These are phyloP conservation scores for Acanthosepion lycidas DNA, from an alignment of 2,888 invertebrate genomes.

Conservation along the genomic window DNA sequence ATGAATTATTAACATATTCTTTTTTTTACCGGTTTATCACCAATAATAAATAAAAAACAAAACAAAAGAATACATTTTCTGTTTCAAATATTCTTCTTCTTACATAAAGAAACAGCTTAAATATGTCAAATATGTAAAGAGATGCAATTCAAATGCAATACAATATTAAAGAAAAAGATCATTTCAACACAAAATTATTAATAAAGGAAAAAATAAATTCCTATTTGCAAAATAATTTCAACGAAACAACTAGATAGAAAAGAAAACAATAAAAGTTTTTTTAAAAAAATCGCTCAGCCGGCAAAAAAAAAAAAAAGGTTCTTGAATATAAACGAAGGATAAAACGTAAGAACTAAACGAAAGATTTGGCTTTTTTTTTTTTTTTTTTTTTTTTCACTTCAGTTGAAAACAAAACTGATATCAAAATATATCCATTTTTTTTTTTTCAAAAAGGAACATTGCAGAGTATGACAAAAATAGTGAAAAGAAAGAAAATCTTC, in stretches of 20 bases:
- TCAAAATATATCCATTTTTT: neutral
- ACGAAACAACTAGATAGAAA: neutral
- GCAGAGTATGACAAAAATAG: neutral
- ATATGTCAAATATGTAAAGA: no score
- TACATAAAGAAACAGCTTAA: neutral
- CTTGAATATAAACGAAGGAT: no score
- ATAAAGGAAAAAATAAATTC: neutral
- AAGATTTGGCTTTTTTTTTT: neutral
- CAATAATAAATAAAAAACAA: neutral
- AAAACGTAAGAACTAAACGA: no score
- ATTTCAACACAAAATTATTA: neutral
- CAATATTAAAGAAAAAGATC: neutral
- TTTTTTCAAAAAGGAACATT: no score
- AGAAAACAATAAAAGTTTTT: no score
- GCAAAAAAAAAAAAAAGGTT: no score
- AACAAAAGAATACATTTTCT: neutral
- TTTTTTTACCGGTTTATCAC: neutral
- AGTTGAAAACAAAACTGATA: no score
- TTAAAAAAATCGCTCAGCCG: no score
- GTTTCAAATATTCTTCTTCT: neutral
- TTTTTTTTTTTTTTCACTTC: neutral
- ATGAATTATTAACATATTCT: neutral
- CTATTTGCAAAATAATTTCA: neutral
- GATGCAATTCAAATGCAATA: neutral
- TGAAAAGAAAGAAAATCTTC: neutral